Percentiles rank a stretch among this genome's conserved stretches.
These are phyloP conservation scores for Sogatella furcifera DNA, from an alignment of 1,140 invertebrate genomes.

Conservation along the genomic window DNA sequence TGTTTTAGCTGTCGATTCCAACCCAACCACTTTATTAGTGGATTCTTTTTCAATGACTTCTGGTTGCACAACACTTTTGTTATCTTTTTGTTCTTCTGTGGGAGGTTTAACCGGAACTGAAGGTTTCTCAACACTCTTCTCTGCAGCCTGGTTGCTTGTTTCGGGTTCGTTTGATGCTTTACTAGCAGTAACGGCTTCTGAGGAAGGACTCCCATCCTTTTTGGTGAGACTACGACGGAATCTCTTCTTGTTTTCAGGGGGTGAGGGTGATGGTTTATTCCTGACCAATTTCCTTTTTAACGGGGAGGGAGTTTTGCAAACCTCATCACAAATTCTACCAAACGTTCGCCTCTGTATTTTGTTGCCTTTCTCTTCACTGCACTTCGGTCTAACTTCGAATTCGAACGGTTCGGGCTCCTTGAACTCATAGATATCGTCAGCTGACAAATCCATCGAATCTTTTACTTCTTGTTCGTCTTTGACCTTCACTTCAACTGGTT, in stretches of 20 bases:
- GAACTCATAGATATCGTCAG: conserved; percentile 74
- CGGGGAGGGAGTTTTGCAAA: conserved; percentile 20
- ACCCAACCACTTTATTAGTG: no score
- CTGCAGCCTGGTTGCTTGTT: no score
- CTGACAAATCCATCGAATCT: conserved; percentile 25
- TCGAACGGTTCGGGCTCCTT: conserved; percentile 81
- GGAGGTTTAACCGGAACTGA: no score
- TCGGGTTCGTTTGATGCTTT: no score
- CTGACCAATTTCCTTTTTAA: conserved; percentile 22
- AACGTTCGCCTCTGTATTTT: conserved; percentile 13
- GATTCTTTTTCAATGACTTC: no score
- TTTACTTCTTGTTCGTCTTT: conserved; percentile 10
- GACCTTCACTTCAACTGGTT: conserved; percentile 5
- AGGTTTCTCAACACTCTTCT: no score
- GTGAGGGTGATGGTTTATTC: conserved; percentile 13
- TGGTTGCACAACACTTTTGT: no score
- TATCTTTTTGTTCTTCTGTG: no score
- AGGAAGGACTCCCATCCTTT: conserved; percentile 22
- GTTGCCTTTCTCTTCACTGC: conserved; percentile 27
- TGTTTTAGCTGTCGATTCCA: no score
- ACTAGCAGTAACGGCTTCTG: background rate
- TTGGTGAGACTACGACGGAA: conserved; percentile 21
- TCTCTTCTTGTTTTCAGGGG: conserved; percentile 22
- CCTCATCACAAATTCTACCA: conserved; percentile 8
- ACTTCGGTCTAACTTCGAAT: conserved; percentile 50